phyloP scores from a whole-genome alignment of 2,797 vertebrate species.

The Pelodytes ibericus region DNA sequence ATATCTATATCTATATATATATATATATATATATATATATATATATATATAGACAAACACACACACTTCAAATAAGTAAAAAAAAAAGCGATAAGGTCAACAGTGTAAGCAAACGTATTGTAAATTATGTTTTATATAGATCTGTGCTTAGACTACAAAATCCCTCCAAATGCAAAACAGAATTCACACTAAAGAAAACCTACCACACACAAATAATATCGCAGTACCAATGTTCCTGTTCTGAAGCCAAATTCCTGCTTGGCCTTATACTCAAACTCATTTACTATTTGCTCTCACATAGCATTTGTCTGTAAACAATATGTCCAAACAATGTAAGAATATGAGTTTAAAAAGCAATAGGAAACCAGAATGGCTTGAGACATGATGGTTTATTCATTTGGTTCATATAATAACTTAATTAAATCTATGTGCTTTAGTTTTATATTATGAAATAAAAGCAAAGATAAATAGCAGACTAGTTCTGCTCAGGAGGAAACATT shows the following conservation, averaged over 20 bases:
- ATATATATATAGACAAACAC: too few relatives aligned
- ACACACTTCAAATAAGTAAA: too few relatives aligned
- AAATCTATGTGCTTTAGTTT: too few relatives aligned
- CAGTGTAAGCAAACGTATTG: background rate
- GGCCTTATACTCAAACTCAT: background rate
- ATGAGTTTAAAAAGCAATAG: background rate
- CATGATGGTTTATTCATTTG: too few relatives aligned
- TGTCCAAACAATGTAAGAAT: too few relatives aligned
- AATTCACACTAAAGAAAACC: constrained; percentile 10
- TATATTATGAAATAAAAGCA: too few relatives aligned
- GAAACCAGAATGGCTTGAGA: too few relatives aligned
- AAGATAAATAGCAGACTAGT: too few relatives aligned
- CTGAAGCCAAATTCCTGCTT: background rate
- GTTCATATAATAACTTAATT: too few relatives aligned
- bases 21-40: too few relatives aligned
- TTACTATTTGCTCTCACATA: background rate
- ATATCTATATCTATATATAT: too few relatives aligned
- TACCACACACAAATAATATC: constrained; percentile 1
- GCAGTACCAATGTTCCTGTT: background rate
- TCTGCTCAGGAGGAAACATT: too few relatives aligned
- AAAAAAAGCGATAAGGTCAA: background rate
- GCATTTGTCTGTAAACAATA: background rate
- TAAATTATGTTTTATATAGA: background rate
- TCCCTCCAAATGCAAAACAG: constrained; percentile 8
- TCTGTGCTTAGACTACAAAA: constrained; percentile 1